Percentiles rank a stretch among this genome's conserved stretches.
phyloP scores from a whole-genome alignment of 2,113 vertebrate species.

The Odocoileus hemionus region DNA sequence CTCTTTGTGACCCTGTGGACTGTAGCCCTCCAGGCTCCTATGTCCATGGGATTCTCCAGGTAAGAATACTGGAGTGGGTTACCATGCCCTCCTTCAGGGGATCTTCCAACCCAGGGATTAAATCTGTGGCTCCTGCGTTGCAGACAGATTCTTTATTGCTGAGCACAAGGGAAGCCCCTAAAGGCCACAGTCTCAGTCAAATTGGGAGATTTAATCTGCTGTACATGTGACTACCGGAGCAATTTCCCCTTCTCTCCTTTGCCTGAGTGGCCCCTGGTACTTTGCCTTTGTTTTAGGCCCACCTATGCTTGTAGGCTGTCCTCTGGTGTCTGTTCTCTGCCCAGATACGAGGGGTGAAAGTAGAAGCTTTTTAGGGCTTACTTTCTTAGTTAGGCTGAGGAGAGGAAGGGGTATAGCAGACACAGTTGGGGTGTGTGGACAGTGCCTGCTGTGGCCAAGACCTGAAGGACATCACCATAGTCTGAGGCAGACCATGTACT shows the following conservation, averaged over 20 bases:
- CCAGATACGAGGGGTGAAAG: neutral
- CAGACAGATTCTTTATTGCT: neutral
- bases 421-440: neutral
- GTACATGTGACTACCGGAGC: neutral
- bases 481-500: neutral
- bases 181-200: neutral
- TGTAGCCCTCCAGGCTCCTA: neutral
- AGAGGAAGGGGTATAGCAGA: neutral
- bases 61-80: neutral
- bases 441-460: neutral
- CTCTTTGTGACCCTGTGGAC: neutral
- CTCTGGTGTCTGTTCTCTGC: neutral
- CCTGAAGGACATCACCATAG: neutral
- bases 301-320: neutral
- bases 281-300: neutral
- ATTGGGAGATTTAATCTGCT: neutral
- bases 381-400: neutral
- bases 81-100: neutral
- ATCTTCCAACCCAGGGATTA: neutral
- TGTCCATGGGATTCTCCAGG: neutral
- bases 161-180: neutral
- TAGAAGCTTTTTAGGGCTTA: neutral
- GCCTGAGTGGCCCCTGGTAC: neutral
- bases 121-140: neutral
- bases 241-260: neutral